Base-by-base conservation (phyloP, 2,888 invertebrate genomes). In the Drosophila sordidula region DNA sequence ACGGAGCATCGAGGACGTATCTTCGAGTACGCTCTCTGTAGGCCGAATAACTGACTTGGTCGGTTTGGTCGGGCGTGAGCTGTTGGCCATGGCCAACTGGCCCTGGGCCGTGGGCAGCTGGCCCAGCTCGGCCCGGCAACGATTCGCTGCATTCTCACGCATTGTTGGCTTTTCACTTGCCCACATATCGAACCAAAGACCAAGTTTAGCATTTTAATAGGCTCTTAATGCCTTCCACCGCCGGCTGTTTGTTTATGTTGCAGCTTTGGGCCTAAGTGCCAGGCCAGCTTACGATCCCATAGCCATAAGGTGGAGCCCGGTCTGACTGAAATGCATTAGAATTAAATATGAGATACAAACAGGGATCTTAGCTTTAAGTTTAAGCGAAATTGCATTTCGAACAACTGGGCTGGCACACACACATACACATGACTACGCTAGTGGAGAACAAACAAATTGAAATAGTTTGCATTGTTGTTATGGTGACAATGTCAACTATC, bases 131-230 rank as follows among this genome's bases (percentile, higher is more conserved):
- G 42, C 42, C 18, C 50, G 36, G 65, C 39, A 56, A 76, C 46
- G 66, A 38, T 66, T 51, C 52, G 65, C 34, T 71, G 78, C 66
- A 66, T 42, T 71, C 77, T 42, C 51, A 65, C 56, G 18, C 18
- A 18, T 18, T 18, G 18, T 18, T 18, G 18, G 18, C 18, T 2
- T 18, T 18, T 18, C 18, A 18, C 1, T 29, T n/a, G n/a, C 8
- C n/a, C 29, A 56, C 56, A 36, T 25, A 32, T 22, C 34, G 41
- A 39, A 14, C 11, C 39, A 14, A 26, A 42, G 46, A 14, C 49
- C 44, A 66, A 79, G 77, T 66, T 88, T 85, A 74, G 86, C 88
- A 85, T 83, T 79, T 87, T 82, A 85, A 83, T 87, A 64, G 83
- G 65, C 68, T 63, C 55, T 62, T 54, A 79, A 80, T 61, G 72